Evolutionary conservation across 2,113 vertebrate species (phyloP), one percentile per base, ranked within the genome.

Genomic region (Cathartes aura): DNA sequence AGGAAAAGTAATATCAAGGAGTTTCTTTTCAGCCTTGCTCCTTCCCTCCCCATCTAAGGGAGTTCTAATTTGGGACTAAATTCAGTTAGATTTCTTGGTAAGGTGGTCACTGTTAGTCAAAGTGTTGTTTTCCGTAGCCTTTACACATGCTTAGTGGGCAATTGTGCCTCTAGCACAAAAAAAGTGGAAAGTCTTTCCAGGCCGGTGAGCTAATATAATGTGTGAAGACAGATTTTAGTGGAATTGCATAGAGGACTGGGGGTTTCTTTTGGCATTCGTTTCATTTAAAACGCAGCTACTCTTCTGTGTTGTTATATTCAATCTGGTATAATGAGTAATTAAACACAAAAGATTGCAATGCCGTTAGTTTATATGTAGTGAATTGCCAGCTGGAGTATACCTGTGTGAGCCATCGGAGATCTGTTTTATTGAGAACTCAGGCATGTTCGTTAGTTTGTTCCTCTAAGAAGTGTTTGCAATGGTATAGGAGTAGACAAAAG

Each of bases 161-260:
- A 0, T 87, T 95, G 58, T 76, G 36, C 22, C 38, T 50, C 5
- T 58, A 59, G 42, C 9, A 73, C 48, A 70, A 73, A 75, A 82
- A 34, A 62, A 53, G 12, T 70, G 27, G 29, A 42, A 78, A 47
- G 42, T 79, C 76, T 89, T 85, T 96, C 38, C 74, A 82, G 53
- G 47, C 47, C 87, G 30, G 50, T 89, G 78, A 92, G 15, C 15
- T 66, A 64, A 43, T 84, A 79, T 58, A 89, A 78, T 80, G 43
- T 52, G 29, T 74, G 84, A 96, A 93, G n/a, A 87, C 42, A 62
- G 38, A 78, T 76, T 95, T 90, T 66, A 76, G 58, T 96, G 73
- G 73, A 67, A 90, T 87, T 95, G 13, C 2, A 2, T 26, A 36
- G 21, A 60, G 11, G 7, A 9, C 58, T 63, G 20, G 34, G 5